A percentile compares a stretch with the other conserved stretches of the same genome.
phyloP scores from a whole-genome alignment of 2,113 vertebrate species.

The Anoplopoma fimbria region DNA sequence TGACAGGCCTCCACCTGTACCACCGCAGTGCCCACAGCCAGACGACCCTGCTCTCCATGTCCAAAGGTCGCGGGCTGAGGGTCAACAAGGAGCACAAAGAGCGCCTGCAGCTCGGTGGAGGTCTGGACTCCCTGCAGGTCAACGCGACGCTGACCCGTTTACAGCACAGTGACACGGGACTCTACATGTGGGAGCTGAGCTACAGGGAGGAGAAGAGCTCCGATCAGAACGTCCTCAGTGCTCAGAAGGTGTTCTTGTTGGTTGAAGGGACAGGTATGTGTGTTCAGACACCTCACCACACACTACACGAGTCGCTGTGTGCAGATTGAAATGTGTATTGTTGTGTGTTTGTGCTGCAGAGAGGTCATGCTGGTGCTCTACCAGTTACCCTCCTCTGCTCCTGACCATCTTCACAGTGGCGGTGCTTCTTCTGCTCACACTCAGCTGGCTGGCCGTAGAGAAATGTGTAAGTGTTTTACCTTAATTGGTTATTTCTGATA shows the following conservation, averaged over 20 bases:
- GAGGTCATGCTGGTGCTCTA: conserved; percentile 51
- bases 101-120: conserved; percentile 56
- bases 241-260: conserved; percentile 61
- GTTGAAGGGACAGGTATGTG: conserved; percentile 70
- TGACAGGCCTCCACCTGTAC: conserved; percentile 63
- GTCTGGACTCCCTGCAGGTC: conserved; percentile 40
- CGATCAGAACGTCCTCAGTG: not conserved
- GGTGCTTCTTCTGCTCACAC: conserved; percentile 56
- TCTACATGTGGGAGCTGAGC: conserved; percentile 74
- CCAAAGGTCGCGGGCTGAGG: not conserved
- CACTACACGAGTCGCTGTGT: not conserved
- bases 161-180: conserved; percentile 60
- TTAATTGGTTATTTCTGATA: not conserved
- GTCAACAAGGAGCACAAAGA: conserved; percentile 21
- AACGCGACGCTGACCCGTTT: conserved; percentile 67
- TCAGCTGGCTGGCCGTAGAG: conserved; percentile 42
- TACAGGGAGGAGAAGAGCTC: conserved; percentile 35
- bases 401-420: conserved; percentile 58
- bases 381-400: conserved; percentile 62
- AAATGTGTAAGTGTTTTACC: conserved; percentile 72
- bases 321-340: not conserved
- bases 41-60: conserved; percentile 71
- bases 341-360: conserved; percentile 57
- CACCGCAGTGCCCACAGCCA: conserved; percentile 59
- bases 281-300: not conserved